Evolutionary conservation across 2,888 invertebrate genomes (phyloP).

Genomic region (Schizaphis graminum): DNA sequence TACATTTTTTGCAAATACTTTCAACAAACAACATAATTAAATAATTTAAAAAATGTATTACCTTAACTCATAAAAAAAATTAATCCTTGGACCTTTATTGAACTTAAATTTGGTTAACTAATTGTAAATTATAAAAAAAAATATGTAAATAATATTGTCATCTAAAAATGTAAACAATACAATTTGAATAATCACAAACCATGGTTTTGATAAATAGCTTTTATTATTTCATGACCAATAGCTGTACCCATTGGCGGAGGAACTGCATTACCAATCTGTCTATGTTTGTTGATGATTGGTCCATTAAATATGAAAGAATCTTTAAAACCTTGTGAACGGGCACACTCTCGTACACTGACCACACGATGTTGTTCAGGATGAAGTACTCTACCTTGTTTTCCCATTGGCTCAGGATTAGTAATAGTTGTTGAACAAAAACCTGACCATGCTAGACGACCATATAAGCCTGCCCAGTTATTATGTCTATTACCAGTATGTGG

Average conservation of each 20-base stretch:
- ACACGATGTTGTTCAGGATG: slow-evolving; percentile 86
- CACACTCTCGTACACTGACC: slow-evolving; percentile 89
- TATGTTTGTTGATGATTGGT: slow-evolving; percentile 81
- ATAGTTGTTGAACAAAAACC: slow-evolving; percentile 89
- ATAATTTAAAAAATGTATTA: neutral
- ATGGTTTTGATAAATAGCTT: slow-evolving; percentile 69
- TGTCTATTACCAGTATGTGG: slow-evolving; percentile 89
- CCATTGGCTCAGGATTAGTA: slow-evolving; percentile 91
- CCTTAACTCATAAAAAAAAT: neutral
- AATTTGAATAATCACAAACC: neutral
- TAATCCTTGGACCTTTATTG: neutral
- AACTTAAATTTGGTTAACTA: neutral
- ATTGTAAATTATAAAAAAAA: neutral
- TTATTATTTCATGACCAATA: slow-evolving; percentile 81
- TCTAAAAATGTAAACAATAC: neutral
- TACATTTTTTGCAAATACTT: neutral
- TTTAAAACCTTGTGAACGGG: slow-evolving; percentile 87
- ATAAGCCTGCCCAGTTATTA: slow-evolving; percentile 89
- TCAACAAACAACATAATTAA: neutral
- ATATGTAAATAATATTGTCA: neutral
- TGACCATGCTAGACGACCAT: slow-evolving; percentile 85
- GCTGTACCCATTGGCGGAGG: slow-evolving; percentile 86
- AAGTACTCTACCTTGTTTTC: slow-evolving; percentile 88
- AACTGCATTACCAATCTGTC: slow-evolving; percentile 89
- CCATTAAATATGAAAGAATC: slow-evolving; percentile 84